A percentile compares a stretch with the other conserved stretches of the same genome.
These are phyloP conservation scores for Drosophila nigricruria DNA, from an alignment of 2,888 invertebrate species.

Conservation along the genomic window DNA sequence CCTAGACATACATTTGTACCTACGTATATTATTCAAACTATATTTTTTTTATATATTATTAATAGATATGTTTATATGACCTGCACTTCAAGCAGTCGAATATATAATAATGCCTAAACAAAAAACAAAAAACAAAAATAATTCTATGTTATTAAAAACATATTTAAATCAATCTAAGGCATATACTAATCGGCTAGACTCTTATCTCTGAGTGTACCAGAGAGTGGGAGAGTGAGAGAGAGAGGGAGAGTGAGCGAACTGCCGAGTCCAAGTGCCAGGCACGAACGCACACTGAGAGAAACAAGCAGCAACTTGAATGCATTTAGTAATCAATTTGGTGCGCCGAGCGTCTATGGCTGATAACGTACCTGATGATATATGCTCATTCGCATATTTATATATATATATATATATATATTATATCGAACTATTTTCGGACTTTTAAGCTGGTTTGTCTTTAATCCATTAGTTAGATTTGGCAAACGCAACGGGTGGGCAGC, in stretches of 20 bases:
- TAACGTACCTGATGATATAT: no score
- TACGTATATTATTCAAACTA: slow-evolving; percentile 1
- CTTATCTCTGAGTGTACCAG: not conserved
- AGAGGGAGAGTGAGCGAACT: not conserved
- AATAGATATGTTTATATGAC: not conserved
- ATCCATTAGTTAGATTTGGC: no score
- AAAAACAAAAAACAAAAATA: not conserved
- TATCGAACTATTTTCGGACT: no score
- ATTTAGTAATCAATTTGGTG: not conserved
- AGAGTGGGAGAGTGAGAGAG: not conserved
- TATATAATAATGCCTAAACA: slow-evolving; percentile 25
- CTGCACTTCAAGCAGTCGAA: slow-evolving; percentile 46
- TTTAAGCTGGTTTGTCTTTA: no score
- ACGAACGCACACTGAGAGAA: not conserved
- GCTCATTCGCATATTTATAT: no score
- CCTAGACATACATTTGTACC: not conserved
- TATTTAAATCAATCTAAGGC: not conserved
- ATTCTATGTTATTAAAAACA: slow-evolving; percentile 9
- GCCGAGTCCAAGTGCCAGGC: not conserved
- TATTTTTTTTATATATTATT: not conserved
- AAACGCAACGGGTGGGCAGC: slow-evolving; percentile 3
- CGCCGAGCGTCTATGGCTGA: no score
- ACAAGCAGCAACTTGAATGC: not conserved
- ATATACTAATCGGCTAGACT: slow-evolving; percentile 1
- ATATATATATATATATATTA: no score